Base-by-base conservation (phyloP, 2,888 invertebrate genomes). In the Meteorus cinctellus region DNA sequence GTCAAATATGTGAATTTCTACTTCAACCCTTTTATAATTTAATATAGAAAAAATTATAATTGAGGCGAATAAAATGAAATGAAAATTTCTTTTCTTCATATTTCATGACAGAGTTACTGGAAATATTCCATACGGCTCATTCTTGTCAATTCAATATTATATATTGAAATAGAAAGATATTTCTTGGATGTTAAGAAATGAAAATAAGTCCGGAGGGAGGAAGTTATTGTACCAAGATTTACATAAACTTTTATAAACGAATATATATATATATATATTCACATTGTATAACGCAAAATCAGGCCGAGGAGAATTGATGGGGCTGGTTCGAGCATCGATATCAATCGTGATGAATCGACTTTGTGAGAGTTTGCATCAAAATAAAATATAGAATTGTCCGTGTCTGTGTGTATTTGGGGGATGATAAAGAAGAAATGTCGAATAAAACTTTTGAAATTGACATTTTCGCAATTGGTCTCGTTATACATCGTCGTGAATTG, bases 401-500 rank as follows among this genome's bases (percentile, higher is more conserved):
- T 19, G 55, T 19, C 19, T 55, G 10, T 55, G 19, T 19, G 19
- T 8, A 55, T 55, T 55, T 55, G 8, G 55, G 19, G 55, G 55
- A 55, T 19, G 19, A 55, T 55, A 55, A 55, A 55, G 6, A 55
- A 55, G 55, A 55, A 55, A 55, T 55, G 55, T 55, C 55, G 19
- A 55, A 55, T 55, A 55, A 55, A 55, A 55, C 55, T 55, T 55
- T 55, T 55, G 19, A 24, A 55, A 55, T 55, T 55, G 55, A 55
- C 55, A 55, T 55, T 55, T 55, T 55, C 19, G 55, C 55, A 55
- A 55, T 55, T 55, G 55, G 55, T 55, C 55, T 55, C 55, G 55
- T 55, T 55, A 55, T 55, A 55, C 55, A 55, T 55, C 19, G 55
- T 55, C 55, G 19, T 55, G 55, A 55, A 55, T 55, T 19, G 55